Base-by-base conservation (phyloP, 1,140 invertebrate genomes). In the Drosophila burlai region DNA sequence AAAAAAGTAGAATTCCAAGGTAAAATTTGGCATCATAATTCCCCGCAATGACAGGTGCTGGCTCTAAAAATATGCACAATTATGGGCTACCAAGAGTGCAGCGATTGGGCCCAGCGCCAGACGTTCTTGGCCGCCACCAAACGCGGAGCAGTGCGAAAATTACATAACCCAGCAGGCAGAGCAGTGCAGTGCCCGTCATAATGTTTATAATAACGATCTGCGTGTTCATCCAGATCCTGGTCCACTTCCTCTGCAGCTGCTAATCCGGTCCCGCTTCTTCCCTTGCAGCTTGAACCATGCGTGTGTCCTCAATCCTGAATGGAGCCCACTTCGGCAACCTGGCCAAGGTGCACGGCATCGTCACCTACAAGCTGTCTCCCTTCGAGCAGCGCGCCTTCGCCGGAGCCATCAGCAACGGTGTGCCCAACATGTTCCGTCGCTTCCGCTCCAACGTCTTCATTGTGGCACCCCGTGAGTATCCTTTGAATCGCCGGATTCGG, bases 321-420 rank as follows among this genome's bases (percentile, higher is more conserved):
- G 97, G 96, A 60, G 94, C 95, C 78, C 93, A 95, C 58, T 98
- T 97, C 84, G 97, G 97, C 90, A 94, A 97, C 77, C 94, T 98
- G 45, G 95, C 95, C 67, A 97, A 96, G 93, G 94, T 98, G 15
- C 94, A 97, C 83, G 97, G 97, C 10, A 94, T 99, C 55, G 95
- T 98, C 66, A 95, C 94, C 29, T 98, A 97, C 93, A 96, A 95
- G 81, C 85, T 99, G 16, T 98, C 97, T 34, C 97, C 97, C 6
- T 96, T 97, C 93, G 97, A 99, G 93, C 97, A 97, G 90, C 96
- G 95, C 86, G 96, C 97, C 1, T 98, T 97, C 91, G 96, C 95
- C 72, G 97, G 97, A 68, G 93, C 95, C 2, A 93, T 98, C 63
- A 94, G 94, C n/a, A 94, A 97, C 84, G 97, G 97, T 29, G 10